Evolutionary conservation across 2,888 invertebrate genomes (phyloP).

Genomic region (Mystacides longicornis): DNA sequence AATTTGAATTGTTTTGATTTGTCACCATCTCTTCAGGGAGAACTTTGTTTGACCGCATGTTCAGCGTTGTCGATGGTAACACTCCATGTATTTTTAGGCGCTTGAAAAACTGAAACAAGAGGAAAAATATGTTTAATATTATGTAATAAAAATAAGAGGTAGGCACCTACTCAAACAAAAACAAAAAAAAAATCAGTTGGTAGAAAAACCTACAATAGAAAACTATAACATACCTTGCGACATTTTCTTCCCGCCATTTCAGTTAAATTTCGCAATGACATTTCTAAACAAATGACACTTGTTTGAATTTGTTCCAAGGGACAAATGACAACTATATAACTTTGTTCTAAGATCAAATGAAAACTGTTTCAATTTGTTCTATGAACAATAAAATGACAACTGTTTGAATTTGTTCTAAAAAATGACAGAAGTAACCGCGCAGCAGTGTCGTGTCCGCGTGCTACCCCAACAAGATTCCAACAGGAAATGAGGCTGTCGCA

Average conservation of each 20-base stretch:
- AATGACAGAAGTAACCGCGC: not conserved
- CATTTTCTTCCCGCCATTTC: constrained; percentile 13
- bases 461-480: constrained; percentile 13
- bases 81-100: constrained; percentile 6
- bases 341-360: too few species aligned
- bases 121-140: not conserved
- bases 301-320: not conserved
- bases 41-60: constrained; percentile 4
- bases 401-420: not conserved
- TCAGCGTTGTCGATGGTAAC: not conserved
- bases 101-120: constrained; percentile 8
- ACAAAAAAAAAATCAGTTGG: not conserved
- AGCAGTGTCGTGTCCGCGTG: constrained; percentile 8
- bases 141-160: not conserved
- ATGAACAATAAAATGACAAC: not conserved
- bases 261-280: not conserved
- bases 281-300: not conserved
- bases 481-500: constrained; percentile 21
- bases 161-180: not conserved
- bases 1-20: not conserved
- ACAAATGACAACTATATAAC: not conserved
- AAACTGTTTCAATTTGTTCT: constrained; percentile 9
- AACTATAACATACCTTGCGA: constrained; percentile 9
- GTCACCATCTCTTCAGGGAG: not conserved
- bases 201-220: not conserved